Conservation (phyloP, 2,113 vertebrate species). For the Myiozetetes cayanensis region DNA sequence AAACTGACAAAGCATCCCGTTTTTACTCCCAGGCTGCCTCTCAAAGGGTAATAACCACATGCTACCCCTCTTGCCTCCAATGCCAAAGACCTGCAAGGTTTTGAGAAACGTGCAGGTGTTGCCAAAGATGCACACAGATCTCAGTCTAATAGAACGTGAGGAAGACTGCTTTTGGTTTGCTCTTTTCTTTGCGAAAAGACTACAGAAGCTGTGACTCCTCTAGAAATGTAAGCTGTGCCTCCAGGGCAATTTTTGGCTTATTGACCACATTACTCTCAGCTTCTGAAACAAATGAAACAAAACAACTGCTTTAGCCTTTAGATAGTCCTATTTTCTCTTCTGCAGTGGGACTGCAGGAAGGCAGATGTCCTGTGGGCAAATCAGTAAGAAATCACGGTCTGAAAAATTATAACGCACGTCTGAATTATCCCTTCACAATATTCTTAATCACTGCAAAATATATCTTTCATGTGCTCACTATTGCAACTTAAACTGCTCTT, state of each 20-base stretch:
- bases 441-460: background rate
- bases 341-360: background rate
- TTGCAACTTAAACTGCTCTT: background rate
- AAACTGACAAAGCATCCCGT: background rate
- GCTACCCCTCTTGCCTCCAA: background rate
- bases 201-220: background rate
- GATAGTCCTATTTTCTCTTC: background rate
- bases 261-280: background rate
- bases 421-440: background rate
- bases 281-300: background rate
- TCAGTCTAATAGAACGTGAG: accelerated
- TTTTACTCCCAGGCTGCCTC: background rate
- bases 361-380: background rate
- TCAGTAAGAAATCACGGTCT: background rate
- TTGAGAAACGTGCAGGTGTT: background rate
- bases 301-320: background rate
- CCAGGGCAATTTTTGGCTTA: background rate
- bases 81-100: background rate
- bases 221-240: background rate
- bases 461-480: background rate
- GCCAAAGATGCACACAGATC: background rate
- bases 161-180: background rate
- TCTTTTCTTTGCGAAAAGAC: background rate
- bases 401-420: background rate
- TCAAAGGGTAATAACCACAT: background rate